phyloP scores from a whole-genome alignment of 2,113 vertebrate genomes.

The Elephas maximus region DNA sequence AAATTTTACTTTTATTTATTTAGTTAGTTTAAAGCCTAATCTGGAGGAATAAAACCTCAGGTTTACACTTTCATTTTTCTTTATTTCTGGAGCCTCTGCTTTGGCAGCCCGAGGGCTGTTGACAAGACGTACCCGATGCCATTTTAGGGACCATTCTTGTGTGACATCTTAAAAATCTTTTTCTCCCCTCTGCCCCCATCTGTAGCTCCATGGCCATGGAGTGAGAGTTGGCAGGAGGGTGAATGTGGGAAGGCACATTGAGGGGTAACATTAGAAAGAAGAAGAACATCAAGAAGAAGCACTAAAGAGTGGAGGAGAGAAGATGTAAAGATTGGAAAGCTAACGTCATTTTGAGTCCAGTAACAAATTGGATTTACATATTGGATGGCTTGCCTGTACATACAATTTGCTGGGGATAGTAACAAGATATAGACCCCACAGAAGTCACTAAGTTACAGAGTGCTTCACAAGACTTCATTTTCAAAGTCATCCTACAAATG shows the following conservation, averaged over 20 bases:
- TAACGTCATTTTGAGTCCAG: neutral
- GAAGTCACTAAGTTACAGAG: neutral
- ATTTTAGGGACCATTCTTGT: slow-evolving; percentile 51
- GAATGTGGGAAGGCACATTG: slow-evolving; percentile 20
- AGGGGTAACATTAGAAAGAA: neutral
- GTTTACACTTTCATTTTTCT: slow-evolving; percentile 55
- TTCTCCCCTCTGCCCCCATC: neutral
- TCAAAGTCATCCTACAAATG: slow-evolving; percentile 1
- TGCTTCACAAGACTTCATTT: neutral
- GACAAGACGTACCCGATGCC: neutral
- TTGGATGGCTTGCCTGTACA: neutral
- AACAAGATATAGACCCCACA: neutral
- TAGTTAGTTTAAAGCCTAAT: slow-evolving; percentile 10
- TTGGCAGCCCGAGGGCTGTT: slow-evolving; percentile 10
- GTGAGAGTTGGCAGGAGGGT: slow-evolving; percentile 11
- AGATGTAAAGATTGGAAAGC: slow-evolving; percentile 14
- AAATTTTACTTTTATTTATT: slow-evolving; percentile 19
- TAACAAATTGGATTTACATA: slow-evolving; percentile 53
- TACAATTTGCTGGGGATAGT: neutral
- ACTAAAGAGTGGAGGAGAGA: slow-evolving; percentile 3
- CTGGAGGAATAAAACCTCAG: slow-evolving; percentile 35
- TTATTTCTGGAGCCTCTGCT: slow-evolving; percentile 52
- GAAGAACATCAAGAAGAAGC: slow-evolving; percentile 25
- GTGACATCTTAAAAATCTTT: neutral
- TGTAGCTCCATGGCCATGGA: neutral